These are phyloP conservation scores for Semotilus atromaculatus DNA, from an alignment of 2,797 vertebrate genomes.

Conservation along the genomic window DNA sequence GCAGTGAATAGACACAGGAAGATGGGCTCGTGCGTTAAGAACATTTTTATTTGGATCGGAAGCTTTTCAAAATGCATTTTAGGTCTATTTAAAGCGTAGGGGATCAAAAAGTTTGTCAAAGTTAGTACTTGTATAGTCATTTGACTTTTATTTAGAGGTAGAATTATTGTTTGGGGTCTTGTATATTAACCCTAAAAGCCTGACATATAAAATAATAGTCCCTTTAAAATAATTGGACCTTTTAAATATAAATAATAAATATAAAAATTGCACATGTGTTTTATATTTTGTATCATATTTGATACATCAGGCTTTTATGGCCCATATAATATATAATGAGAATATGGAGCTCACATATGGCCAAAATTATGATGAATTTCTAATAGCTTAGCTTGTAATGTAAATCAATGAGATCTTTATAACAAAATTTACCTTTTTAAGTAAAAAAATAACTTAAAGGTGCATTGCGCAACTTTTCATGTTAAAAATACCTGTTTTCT, in stretches of 20 bases:
- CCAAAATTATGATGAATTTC: not conserved
- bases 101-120: not conserved
- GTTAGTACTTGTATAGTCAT: not conserved
- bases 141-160: not conserved
- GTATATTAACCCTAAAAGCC: not conserved
- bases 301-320: no score
- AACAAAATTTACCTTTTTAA: no score
- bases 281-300: not conserved
- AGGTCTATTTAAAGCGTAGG: not conserved
- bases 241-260: no score
- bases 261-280: not conserved
- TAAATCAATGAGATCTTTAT: not conserved
- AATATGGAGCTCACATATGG: not conserved
- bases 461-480: no score
- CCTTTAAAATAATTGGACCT: no score
- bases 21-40: not conserved
- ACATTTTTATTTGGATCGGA: not conserved
- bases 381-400: not conserved
- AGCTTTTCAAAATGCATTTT: not conserved
- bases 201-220: not conserved
- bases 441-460: no score
- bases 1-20: conserved; percentile 35
- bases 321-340: not conserved
- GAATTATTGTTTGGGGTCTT: not conserved
- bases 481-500: no score